Evolutionary conservation across 2,888 invertebrate species (phyloP).

Genomic region (Aleiodes leptofemur): DNA sequence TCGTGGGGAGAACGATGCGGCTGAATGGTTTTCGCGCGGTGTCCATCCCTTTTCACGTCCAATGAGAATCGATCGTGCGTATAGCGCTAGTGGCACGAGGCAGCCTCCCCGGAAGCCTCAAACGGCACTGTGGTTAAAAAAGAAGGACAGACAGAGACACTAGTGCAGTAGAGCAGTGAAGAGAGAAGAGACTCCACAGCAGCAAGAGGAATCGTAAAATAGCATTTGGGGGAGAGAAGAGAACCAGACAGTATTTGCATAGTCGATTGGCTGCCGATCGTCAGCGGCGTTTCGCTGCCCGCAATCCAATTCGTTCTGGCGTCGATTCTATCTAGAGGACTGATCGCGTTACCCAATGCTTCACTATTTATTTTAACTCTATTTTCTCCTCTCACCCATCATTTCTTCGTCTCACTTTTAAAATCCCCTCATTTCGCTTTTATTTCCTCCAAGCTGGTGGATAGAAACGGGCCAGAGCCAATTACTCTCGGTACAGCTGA

Average conservation of each 20-base stretch:
- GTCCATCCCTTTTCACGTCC: slow-evolving; percentile 27
- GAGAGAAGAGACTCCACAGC: background rate
- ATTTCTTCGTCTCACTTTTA: background rate
- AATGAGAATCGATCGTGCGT: slow-evolving; percentile 34
- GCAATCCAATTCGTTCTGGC: slow-evolving; percentile 62
- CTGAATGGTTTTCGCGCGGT: slow-evolving; percentile 32
- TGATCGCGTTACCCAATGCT: slow-evolving; percentile 49
- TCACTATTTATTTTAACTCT: slow-evolving; percentile 14
- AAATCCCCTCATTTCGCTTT: background rate
- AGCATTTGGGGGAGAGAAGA: background rate
- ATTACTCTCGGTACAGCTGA: background rate
- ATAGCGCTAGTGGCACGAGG: slow-evolving; percentile 24
- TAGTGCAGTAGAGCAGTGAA: background rate
- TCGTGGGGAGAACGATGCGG: slow-evolving; percentile 31
- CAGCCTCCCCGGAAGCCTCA: slow-evolving; percentile 25
- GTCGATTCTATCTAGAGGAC: slow-evolving; percentile 63
- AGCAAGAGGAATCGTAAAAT: slow-evolving; percentile 41
- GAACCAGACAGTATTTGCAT: slow-evolving; percentile 62
- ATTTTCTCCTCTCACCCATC: slow-evolving; percentile 1
- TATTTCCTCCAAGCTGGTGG: background rate
- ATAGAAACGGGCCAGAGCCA: background rate
- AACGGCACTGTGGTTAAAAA: slow-evolving; percentile 32
- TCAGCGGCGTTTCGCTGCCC: slow-evolving; percentile 57
- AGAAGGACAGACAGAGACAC: background rate
- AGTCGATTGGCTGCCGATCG: slow-evolving; percentile 64